phyloP scores from a whole-genome alignment of 2,888 invertebrate genomes.

The Syritta pipiens region DNA sequence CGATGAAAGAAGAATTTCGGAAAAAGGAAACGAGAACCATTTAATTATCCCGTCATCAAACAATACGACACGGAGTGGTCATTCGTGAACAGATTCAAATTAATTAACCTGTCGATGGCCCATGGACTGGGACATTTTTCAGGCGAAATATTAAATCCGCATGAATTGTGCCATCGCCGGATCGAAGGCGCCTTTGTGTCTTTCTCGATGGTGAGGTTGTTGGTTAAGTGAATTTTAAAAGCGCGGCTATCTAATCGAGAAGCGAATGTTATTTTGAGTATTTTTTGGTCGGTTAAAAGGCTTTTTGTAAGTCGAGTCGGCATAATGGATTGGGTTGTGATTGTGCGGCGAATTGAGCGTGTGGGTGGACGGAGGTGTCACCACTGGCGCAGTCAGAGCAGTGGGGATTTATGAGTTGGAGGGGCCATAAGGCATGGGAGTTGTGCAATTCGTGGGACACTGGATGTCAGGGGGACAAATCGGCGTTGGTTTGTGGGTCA shows the following conservation, averaged over 20 bases:
- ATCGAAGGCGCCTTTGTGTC: neutral
- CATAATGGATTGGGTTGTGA: constrained; percentile 46
- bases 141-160: constrained; percentile 54
- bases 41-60: constrained; percentile 61
- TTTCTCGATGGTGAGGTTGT: constrained; percentile 19
- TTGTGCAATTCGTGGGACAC: constrained; percentile 2
- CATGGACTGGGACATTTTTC: constrained; percentile 34
- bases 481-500: too few species aligned
- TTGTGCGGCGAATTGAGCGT: neutral
- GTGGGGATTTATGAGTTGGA: constrained; percentile 35
- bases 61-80: constrained; percentile 19
- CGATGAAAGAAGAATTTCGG: constrained; percentile 44
- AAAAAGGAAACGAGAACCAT: constrained; percentile 33
- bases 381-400: constrained; percentile 8
- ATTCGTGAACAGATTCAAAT: constrained; percentile 37
- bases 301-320: constrained; percentile 45
- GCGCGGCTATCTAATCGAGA: constrained; percentile 63
- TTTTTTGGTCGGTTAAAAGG: constrained; percentile 55
- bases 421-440: constrained; percentile 1
- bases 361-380: constrained; percentile 44
- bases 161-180: constrained; percentile 1
- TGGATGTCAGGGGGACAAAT: neutral
- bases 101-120: constrained; percentile 67
- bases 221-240: constrained; percentile 67
- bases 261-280: constrained; percentile 62